Base-by-base conservation (phyloP, 92 coral and sea anemone genomes). In the Metridium senile region DNA sequence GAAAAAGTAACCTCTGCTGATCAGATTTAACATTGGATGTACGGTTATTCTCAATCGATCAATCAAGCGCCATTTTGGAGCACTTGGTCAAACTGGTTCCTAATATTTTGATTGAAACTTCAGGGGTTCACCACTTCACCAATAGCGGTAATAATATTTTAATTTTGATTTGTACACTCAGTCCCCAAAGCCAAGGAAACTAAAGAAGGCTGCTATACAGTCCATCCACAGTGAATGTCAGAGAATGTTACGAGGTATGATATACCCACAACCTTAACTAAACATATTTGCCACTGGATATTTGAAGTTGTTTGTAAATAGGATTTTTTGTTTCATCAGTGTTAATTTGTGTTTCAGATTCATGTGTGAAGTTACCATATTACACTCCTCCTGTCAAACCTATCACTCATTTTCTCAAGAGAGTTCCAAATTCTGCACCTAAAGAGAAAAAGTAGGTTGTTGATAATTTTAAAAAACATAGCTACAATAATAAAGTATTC, bases 161-260 rank as follows among this genome's bases (percentile, higher is more conserved):
- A 21, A 23, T 31, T 62, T 26, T 76, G n/a, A n/a, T n/a, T n/a
- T n/a, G n/a, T 31, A 27, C 58, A 11, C 25, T n/a, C 71, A 85
- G 90, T 84, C 88, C 19, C 84, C 87, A 45, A 93, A 88, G 79
- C 94, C 85, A 56, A 85, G 89, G 74, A 93, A 78, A 65, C 72
- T 86, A 47, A 95, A 85, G 71, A 92, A 89, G 72, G 89, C 86
- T 26, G 95, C 82, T 23, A 89, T 85, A 33, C 84, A 89, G 47
- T 59, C 82, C 3, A 75, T 93, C 43, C 92, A 92, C 85, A 93
- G 99, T 74, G 97, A 95, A 71, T 84, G 86, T 53, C 99, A 95
- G 58, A 89, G 93, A 77, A 90, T 95, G 74, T 66, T 95, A 23
- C 70, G 99, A 93, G 99, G 99, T 95, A 82, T 62, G 33, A 26